phyloP scores from a whole-genome alignment of 2,113 vertebrate species.

The Laterallus jamaicensis region DNA sequence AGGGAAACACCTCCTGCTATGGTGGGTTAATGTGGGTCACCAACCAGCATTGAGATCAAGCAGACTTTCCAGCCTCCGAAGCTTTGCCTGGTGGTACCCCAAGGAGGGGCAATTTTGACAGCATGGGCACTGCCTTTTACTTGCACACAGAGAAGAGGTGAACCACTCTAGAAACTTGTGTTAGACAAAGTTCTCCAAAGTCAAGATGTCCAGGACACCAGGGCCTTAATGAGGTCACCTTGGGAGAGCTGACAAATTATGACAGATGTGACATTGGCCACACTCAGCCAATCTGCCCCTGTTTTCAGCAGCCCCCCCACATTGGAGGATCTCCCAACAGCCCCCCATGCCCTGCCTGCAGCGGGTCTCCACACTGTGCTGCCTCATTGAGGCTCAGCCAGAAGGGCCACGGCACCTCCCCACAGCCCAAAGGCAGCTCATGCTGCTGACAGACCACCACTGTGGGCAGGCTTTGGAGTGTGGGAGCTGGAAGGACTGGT shows the following conservation, averaged over 20 bases:
- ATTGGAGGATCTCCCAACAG: neutral
- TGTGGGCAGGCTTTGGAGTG: neutral
- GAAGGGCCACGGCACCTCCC: neutral
- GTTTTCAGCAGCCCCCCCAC: neutral
- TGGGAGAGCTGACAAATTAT: neutral
- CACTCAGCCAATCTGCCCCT: neutral
- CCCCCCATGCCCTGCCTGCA: too few relatives aligned
- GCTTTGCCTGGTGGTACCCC: rapidly evolving
- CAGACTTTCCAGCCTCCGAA: neutral
- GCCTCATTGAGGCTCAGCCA: rapidly evolving
- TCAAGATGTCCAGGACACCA: neutral
- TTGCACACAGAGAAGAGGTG: neutral
- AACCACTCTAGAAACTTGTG: neutral
- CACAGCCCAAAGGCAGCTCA: neutral
- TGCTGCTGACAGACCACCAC: rapidly evolving
- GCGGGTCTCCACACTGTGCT: neutral
- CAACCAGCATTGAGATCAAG: neutral
- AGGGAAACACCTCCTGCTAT: rapidly evolving
- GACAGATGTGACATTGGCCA: neutral
- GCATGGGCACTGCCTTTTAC: neutral
- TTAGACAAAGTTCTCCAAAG: neutral
- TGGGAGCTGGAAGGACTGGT: rapidly evolving
- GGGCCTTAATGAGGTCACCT: neutral
- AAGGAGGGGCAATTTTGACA: neutral
- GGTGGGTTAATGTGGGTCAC: neutral